Evolutionary conservation across 2,797 vertebrate genomes (phyloP), one percentile per base, ranked within the genome.

Genomic region (Sebastes variabilis): DNA sequence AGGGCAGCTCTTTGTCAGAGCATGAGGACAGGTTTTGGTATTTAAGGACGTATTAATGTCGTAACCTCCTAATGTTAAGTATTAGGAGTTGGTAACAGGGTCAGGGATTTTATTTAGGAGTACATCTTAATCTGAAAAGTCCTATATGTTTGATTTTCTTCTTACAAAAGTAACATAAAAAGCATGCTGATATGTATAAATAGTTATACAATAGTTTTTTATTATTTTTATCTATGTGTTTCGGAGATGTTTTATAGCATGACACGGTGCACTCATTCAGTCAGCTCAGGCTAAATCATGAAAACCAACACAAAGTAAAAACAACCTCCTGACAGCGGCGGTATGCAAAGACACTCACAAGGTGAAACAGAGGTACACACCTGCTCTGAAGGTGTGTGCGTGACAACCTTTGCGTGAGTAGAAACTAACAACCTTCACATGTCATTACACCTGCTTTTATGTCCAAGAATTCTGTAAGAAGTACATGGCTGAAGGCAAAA

Each of bases 361-460:
- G 20, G 13, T 22, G 46, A 79, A 72, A 49, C 36, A 1, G 68
- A 75, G 67, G 75, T 38, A 85, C 90, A 92, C 89, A 91, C 90
- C 88, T 93, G 87, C 79, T 92, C 79, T 80, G 66, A 68, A 84
- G 88, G 92, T 90, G 85, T 89, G 88, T 88, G 84, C 83, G 62
- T 90, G 89, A 90, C 90, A 92, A 81, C 82, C 87, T 74, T 88
- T 81, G 93, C 92, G 87, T 95, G 92, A 93, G 87, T 81, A 93
- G 77, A 70, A 84, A 80, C 85, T 84, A 85, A 81, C 82, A 85
- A 64, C 84, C 85, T 91, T 93, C 87, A 92, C 90, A 94, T 66
- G 85, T 91, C 88, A 86, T 95, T 95, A 95, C 90, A 93, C 80
- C 89, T 77, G 82, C 90, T 94, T 94, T 94, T 93, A 95, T 94